Evolutionary conservation across 2,888 invertebrate species (phyloP), one percentile per base, ranked within the genome.

Genomic region (Microplitis manilae): DNA sequence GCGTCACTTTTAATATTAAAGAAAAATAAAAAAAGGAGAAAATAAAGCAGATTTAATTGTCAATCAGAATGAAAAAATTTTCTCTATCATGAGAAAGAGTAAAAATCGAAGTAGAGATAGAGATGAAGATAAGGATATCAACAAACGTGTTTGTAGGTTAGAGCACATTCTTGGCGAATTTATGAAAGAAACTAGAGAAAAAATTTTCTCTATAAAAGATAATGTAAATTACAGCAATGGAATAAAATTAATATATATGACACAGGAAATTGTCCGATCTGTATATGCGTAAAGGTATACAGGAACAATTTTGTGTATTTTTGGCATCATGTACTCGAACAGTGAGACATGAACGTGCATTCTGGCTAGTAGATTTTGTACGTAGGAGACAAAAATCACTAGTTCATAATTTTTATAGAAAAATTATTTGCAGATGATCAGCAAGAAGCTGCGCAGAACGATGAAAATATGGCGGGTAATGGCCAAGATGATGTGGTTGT

Each of bases 371-470:
- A 68, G 78, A 62, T 73, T 79, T 81, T 81, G 79, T 78, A 81
- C 81, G 79, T 65, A 81, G 78, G 79, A 76, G 79, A 78, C 79
- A 81, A 1, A 79, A 81, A 78, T 70, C 40, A 78, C 76, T 75
- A 79, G 79, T 75, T 79, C 79, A 41, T 64, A 61, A 67, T 68
- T 13, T 39, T 40, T 13, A 50, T 50, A 50, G 50, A 50, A 50
- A 50, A 50, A 50, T 8, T 50, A 50, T 50, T 50, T 50, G 6
- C 50, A 50, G 50, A 50, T 50, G 9, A 50, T 7, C 50, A 50
- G 50, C 50, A 50, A 50, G 7, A 50, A 50, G 50, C 8, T 68
- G 64, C 71, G n/a, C 40, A 38, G 60, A 13, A 40, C 8, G 38
- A 60, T 15, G 40, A 9, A 61, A 15, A n/a, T 38, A 15, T 6